Base-by-base conservation (phyloP, 2,113 vertebrate genomes). In the Synodontis membranacea region DNA sequence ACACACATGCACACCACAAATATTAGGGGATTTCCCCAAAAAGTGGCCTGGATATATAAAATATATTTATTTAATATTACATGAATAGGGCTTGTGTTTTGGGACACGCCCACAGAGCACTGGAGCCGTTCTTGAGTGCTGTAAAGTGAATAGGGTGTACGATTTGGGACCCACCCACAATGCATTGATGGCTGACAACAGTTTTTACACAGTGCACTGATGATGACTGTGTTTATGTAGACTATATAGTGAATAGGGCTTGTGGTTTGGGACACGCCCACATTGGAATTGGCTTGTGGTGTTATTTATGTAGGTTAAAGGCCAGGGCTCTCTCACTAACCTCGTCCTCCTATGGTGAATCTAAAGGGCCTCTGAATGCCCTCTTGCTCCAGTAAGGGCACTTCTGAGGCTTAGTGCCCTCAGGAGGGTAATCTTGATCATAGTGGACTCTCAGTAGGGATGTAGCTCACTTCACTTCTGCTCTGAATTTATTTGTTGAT, bases 401-500 rank as follows among this genome's bases (percentile, higher is more conserved):
- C 74, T 37, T 84, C 78, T 75, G 39, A 87, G 60, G 93, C 92
- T 94, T 93, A 42, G 46, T 56, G 11, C 72, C 86, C 85, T 94
- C 93, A 84, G 86, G 89, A 87, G 89, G 75, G 44, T 87, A 87
- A 89, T 88, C 44, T 52, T 89, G 52, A 91, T 92, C 86, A 84
- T 66, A 37, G 31, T 85, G 76, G 92, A 92, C 93, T 91, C 93
- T 92, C 85, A 88, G 89, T 52, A 86, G 86, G 88, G 92, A 92
- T 92, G 88, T 86, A 89, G 91, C 91, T 90, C 31, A 88, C 88
- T 74, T 88, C 86, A 34, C 84, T 88, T 92, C 91, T 88, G 87
- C 92, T 91, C 90, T 88, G 82, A 84, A 74, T 89, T 87, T 89
- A 87, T 82, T 89, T 87, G 79, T 34, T 82, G 86, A 78, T 70